phyloP scores from a whole-genome alignment of 2,888 invertebrate genomes.

The Villa cingulata region DNA sequence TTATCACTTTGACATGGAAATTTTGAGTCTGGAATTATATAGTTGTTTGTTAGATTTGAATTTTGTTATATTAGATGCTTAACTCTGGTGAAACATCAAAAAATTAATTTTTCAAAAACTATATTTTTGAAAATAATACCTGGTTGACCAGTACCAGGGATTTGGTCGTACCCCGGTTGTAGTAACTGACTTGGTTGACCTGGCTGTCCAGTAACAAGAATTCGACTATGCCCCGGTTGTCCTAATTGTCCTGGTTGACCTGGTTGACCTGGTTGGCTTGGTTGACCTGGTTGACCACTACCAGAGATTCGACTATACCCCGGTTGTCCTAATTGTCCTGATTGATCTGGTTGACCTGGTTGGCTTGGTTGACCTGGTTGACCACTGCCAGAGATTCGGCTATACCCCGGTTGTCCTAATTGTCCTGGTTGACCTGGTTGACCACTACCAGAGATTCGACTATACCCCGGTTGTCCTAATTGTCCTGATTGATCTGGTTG shows the following conservation, averaged over 20 bases:
- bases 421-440: background rate
- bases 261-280: background rate
- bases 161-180: no score
- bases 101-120: no score
- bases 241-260: background rate
- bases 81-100: no score
- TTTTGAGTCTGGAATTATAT: no score
- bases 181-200: background rate
- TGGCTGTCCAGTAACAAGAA: background rate
- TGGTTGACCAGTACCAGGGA: no score
- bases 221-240: background rate
- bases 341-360: no score
- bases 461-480: background rate
- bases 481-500: background rate
- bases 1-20: background rate
- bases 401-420: background rate
- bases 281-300: background rate
- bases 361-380: background rate
- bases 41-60: no score
- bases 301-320: background rate
- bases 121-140: no score
- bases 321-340: background rate
- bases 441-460: background rate
- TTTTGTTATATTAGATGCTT: no score
- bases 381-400: background rate